Percentiles rank a stretch among this genome's conserved stretches.
Conservation (phyloP, 2,113 vertebrate genomes). For the Orthonyx spaldingii region DNA sequence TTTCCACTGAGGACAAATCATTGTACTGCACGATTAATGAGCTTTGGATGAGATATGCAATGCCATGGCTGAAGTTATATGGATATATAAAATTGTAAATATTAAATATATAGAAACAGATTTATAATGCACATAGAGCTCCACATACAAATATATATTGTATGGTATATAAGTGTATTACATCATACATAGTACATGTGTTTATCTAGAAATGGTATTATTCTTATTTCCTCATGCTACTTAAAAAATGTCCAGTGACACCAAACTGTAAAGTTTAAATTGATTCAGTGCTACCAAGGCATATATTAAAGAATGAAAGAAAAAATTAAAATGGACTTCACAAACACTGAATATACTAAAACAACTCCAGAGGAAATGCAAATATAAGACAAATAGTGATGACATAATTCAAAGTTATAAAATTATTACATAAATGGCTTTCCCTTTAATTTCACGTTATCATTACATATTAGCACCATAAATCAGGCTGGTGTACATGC, state of each 20-base stretch:
- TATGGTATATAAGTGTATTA: not conserved
- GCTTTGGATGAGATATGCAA: not conserved
- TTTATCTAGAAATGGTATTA: not conserved
- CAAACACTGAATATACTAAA: not conserved
- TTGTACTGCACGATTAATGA: not conserved
- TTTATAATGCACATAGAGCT: not conserved
- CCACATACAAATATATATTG: not conserved
- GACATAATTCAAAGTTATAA: not conserved
- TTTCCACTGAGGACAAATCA: not conserved
- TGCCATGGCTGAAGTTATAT: not conserved
- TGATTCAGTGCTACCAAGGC: not conserved
- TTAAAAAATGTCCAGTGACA: not conserved
- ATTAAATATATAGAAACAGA: not conserved
- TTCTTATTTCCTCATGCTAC: not conserved
- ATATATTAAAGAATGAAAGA: not conserved
- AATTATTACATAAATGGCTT: not conserved
- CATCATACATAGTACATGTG: not conserved
- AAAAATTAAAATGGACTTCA: not conserved
- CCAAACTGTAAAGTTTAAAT: not conserved
- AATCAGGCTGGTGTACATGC: not conserved
- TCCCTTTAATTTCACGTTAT: constrained; percentile 8
- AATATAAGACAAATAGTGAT: not conserved
- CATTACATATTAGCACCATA: not conserved
- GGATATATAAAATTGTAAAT: not conserved
- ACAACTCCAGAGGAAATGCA: not conserved